Base-by-base conservation (phyloP, 2,888 invertebrate species). In the Caradrina kadenii region DNA sequence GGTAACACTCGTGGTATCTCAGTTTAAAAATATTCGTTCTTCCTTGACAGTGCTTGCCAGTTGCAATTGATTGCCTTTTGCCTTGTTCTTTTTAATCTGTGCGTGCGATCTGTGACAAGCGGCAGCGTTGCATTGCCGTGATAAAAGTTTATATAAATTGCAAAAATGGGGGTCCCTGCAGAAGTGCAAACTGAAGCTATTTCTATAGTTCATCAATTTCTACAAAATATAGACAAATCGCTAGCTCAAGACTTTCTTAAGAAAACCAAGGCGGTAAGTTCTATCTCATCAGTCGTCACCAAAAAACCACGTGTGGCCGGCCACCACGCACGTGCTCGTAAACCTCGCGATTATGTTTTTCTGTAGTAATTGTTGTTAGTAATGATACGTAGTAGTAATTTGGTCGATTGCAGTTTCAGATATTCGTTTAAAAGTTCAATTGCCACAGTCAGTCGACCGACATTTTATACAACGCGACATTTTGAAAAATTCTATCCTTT, bases 221-320 rank as follows among this genome's bases (percentile, higher is more conserved):
- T 98, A 69, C 89, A 93, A 70, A 96, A 96, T 80, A 96, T 96
- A 79, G 97, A 98, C 87, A 97, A 97, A 89, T 93, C 96, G 8
- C 87, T 98, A 42, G 98, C 98, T 0, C 96, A 96, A 85, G 96
- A 97, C 61, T 98, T 97, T 88, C 96, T 97, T 86, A 96, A 97
- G 86, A 97, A 97, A 93, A 96, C 97, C 1, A 98, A 98, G 90
- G 97, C 97, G 94, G 98, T 98, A 96, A 97, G 98, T 96, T 62
- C 63, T 52, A 61, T 68, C n/a, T n/a, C 52, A 66, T 59, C 62
- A 56, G 55, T 68, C 55, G 64, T 80, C 73, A 75, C 69, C 55
- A 74, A 83, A 78, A 81, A 79, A 93, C 93, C 94, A 94, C 94
- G 94, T 95, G 93, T 91, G 88, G 83, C 79, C 79, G 76, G 71